Evolutionary conservation across 2,797 vertebrate genomes (phyloP), one percentile per base, ranked within the genome.

Genomic region (Catharus ustulatus): DNA sequence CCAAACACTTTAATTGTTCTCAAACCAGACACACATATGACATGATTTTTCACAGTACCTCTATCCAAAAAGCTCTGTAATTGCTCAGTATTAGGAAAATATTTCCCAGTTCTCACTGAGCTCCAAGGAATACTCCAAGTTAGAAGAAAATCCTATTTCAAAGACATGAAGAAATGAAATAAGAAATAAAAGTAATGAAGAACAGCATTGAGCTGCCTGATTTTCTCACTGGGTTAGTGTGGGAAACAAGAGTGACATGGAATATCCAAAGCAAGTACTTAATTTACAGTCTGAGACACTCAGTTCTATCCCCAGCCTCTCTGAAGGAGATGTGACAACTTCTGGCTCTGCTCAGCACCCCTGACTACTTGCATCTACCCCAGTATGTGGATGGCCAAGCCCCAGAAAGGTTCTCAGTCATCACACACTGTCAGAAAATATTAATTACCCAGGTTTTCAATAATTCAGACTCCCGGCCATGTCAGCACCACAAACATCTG

Each of bases 1-100:
- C 85, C 26, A 84, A 94, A 78, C 34, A 72, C 40, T 83, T 90
- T 15, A 83, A 83, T 58, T 87, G 29, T 78, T 92, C 84, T 89
- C 72, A 89, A 83, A 87, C 61, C 72, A 93, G 68, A 87, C 59
- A 80, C 34, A 76, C 3, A 51, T n/a, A 73, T 6, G 49, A 74
- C 49, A 89, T 1, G 4, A 63, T 67, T 94, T 86, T 90, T 18
- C 24, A 10, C 29, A 30, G 75, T 54, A 84, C 13, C 7, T 5
- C 3, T 52, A 72, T 69, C 42, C 59, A 92, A 77, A 90, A 87
- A 71, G 26, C 18, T 54, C 34, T 2, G 0, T 63, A 92, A 89
- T 21, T 87, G 18, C 64, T 79, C 48, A 51, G 29, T 66, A 61
- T 63, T 61, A 77, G 71, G 71, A 90, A 93, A 90, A 49, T 64